phyloP scores from a whole-genome alignment of 2,888 invertebrate genomes.

The Plusia festucae region DNA sequence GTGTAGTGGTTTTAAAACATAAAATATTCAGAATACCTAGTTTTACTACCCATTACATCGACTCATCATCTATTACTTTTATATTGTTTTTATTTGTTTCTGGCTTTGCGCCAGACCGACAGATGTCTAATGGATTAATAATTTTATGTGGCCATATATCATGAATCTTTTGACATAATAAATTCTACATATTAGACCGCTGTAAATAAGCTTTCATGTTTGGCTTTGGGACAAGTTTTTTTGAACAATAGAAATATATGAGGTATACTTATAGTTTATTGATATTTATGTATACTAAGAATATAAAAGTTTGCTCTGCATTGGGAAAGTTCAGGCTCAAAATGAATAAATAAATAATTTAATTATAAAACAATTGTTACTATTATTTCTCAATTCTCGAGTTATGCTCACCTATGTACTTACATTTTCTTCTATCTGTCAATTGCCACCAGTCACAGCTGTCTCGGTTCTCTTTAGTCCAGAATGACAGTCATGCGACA shows the following conservation, averaged over 20 bases:
- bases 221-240: conserved; percentile 6
- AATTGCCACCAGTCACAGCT: no score
- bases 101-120: conserved; percentile 33
- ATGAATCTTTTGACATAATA: conserved; percentile 28
- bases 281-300: no score
- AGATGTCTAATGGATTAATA: conserved; percentile 36
- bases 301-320: no score
- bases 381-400: no score
- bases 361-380: no score
- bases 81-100: conserved; percentile 14
- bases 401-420: no score
- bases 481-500: no score
- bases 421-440: no score
- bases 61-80: conserved; percentile 23
- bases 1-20: not conserved
- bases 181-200: conserved; percentile 37
- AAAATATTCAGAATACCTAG: conserved; percentile 17
- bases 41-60: conserved; percentile 22
- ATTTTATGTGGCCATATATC: conserved; percentile 42
- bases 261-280: not conserved
- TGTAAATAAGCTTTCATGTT: not conserved
- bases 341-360: no score
- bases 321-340: no score
- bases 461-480: no score
- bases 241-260: conserved; percentile 20